Conservation (phyloP, 1,140 invertebrate species). For the Pararge aegeria region DNA sequence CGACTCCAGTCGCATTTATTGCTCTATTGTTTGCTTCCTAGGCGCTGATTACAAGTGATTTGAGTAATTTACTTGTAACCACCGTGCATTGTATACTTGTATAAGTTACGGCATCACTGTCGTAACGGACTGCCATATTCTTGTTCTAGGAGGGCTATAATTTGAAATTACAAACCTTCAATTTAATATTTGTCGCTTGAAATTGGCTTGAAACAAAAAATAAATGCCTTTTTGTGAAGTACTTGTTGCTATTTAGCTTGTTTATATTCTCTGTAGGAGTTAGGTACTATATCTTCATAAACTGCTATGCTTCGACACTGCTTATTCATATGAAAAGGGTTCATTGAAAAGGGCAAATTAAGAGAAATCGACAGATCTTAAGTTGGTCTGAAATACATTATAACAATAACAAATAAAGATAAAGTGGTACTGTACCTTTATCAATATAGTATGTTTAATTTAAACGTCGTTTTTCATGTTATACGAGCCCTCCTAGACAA, state of each 20-base stretch:
- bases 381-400: too few species aligned
- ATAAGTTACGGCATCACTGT: background rate
- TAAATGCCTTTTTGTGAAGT: too few species aligned
- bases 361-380: too few species aligned
- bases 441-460: background rate
- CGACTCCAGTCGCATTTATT: slow-evolving; percentile 58
- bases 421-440: background rate
- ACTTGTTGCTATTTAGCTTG: too few species aligned
- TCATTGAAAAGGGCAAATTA: too few species aligned
- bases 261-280: too few species aligned
- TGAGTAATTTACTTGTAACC: slow-evolving; percentile 59
- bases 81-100: slow-evolving; percentile 32
- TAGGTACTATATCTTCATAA: too few species aligned
- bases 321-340: too few species aligned
- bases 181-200: background rate
- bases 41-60: slow-evolving; percentile 51
- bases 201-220: too few species aligned
- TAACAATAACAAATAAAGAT: background rate
- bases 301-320: too few species aligned
- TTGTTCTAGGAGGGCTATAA: too few species aligned
- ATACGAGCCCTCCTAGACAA: slow-evolving; percentile 8
- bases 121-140: background rate
- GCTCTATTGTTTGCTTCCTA: slow-evolving; percentile 66
- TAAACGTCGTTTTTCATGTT: slow-evolving; percentile 6
- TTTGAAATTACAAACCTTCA: background rate